phyloP scores from a whole-genome alignment of 2,888 invertebrate genomes.

The Ptilodon capucinus region DNA sequence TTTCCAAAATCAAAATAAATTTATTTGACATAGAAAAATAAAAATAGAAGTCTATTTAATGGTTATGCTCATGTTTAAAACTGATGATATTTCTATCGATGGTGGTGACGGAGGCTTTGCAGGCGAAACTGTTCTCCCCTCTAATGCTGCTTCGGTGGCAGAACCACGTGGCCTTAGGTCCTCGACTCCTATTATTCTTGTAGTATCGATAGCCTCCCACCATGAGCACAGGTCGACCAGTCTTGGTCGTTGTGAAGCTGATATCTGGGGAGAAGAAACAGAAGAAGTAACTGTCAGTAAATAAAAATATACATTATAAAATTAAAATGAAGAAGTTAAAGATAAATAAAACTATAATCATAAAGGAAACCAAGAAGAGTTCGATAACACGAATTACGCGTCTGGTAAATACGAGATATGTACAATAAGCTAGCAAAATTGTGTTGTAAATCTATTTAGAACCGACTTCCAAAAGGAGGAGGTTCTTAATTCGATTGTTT shows the following conservation, averaged over 20 bases:
- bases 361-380: too few species aligned
- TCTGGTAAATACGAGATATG: too few species aligned
- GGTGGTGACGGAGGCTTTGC: constrained; percentile 20
- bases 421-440: too few species aligned
- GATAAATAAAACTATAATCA: too few species aligned
- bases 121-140: constrained; percentile 3
- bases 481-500: too few species aligned
- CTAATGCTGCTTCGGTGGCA: constrained; percentile 37
- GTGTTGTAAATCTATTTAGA: too few species aligned
- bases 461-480: too few species aligned
- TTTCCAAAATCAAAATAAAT: too few species aligned
- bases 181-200: constrained; percentile 41
- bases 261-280: constrained; percentile 12
- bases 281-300: not conserved
- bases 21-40: too few species aligned
- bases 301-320: too few species aligned
- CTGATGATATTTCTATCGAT: constrained; percentile 14
- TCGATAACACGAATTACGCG: too few species aligned
- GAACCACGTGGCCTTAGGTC: constrained; percentile 46
- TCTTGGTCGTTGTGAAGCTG: constrained; percentile 30
- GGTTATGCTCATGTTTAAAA: constrained; percentile 18
- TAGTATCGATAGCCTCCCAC: constrained; percentile 45
- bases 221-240: constrained; percentile 43
- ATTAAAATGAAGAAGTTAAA: too few species aligned
- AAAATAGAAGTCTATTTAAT: constrained; percentile 5